Base-by-base conservation (phyloP, 2,888 invertebrate genomes). In the Lithophane semibrunnea region DNA sequence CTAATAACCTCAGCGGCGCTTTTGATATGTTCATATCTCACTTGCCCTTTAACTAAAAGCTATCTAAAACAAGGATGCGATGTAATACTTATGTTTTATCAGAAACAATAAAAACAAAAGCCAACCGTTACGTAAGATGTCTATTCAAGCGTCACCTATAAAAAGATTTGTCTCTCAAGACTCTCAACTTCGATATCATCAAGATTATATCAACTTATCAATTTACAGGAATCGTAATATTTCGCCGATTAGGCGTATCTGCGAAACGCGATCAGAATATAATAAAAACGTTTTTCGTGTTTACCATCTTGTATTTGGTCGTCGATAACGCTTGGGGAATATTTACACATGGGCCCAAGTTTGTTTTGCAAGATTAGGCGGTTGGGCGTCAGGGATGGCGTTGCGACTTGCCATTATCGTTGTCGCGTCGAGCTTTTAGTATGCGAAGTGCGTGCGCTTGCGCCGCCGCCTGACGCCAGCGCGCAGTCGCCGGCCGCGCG, bases 401-500 rank as follows among this genome's bases (percentile, higher is more conserved):
- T 86, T 90, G 91, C 86, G 90, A 87, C 76, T 94, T 91, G 94
- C 94, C 94, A 95, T 95, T 92, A 94, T 94, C 92, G 91, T 90
- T 88, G 94, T 94, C 92, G 93, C 93, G 93, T 88, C 92, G 80
- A 88, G 92, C 90, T 93, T 93, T 96, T 96, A 96, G 96, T 96
- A 96, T 96, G 95, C 96, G 94, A 92, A 92, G 92, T 92, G 96
- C 94, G 96, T 96, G 94, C 95, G 95, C 91, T 86, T 86, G 90
- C 94, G 95, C 90, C 92, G 95, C 93, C 92, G 91, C 85, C 90
- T 93, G 96, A 95, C 95, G 96, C 95, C 95, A 94, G 91, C 82
- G 86, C 90, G 88, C 89, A 86, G 87, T 82, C 85, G 89, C 89
- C 90, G 90, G 89, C 88, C 90, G 91, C 91, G 86, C 88, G 90